These are phyloP conservation scores for Manis pentadactyla DNA, from an alignment of 2,797 vertebrate species.

Conservation along the genomic window DNA sequence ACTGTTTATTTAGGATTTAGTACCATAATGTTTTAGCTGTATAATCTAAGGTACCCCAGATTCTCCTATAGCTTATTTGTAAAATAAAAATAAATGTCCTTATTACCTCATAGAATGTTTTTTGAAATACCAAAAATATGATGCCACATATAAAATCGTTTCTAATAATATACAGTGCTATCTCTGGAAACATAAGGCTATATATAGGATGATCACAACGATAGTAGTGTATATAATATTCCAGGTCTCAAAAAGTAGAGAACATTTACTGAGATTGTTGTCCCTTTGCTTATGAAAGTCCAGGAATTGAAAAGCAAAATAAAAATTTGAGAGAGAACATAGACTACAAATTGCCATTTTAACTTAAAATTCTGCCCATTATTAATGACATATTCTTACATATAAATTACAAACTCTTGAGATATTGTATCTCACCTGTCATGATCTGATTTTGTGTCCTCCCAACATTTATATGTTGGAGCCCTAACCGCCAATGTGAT, in stretches of 20 bases:
- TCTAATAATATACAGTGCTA: neutral
- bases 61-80: neutral
- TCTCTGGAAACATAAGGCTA: neutral
- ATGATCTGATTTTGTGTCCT: neutral
- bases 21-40: neutral
- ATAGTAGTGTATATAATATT: neutral
- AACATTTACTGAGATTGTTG: neutral
- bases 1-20: neutral
- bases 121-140: neutral
- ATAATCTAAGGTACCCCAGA: neutral
- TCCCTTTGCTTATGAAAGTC: neutral
- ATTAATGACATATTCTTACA: neutral
- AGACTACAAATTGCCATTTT: neutral
- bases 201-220: neutral
- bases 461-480: neutral
- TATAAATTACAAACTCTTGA: neutral
- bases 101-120: neutral
- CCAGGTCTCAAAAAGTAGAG: neutral
- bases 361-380: constrained; percentile 6
- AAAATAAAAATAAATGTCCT: neutral
- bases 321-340: neutral
- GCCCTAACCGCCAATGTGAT: neutral
- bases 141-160: neutral
- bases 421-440: neutral
- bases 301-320: neutral